These are phyloP conservation scores for Chelmon rostratus DNA, from an alignment of 2,797 vertebrate species.

Conservation along the genomic window DNA sequence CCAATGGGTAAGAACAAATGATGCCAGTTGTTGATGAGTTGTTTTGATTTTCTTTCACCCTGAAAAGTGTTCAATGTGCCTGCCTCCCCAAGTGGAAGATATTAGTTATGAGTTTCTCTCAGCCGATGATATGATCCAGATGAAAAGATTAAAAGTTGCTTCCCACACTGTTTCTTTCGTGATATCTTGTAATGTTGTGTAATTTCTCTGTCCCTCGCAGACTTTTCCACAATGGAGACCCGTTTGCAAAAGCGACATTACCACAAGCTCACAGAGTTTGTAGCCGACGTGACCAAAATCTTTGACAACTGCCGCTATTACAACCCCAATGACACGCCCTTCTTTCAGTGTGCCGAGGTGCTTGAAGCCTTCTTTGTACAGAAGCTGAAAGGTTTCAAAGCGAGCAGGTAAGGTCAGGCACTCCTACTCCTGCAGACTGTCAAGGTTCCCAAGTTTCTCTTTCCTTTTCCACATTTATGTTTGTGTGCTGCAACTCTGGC, in stretches of 20 bases:
- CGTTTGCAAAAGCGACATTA: constrained; percentile 95
- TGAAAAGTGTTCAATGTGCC: background rate
- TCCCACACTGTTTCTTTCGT: background rate
- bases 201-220: constrained; percentile 67
- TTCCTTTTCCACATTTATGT: constrained; percentile 1
- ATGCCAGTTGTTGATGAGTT: rapidly evolving
- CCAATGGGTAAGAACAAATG: constrained; percentile 92
- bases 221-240: constrained; percentile 98
- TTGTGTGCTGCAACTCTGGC: constrained; percentile 4
- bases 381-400: constrained; percentile 99
- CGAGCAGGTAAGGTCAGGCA: constrained; percentile 88
- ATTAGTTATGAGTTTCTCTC: background rate
- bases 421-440: background rate
- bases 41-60: background rate
- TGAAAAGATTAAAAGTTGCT: background rate
- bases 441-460: background rate
- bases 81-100: background rate
- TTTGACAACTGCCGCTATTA: constrained; percentile 99
- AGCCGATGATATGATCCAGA: background rate
- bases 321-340: constrained; percentile 98
- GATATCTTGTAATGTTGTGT: background rate
- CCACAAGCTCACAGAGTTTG: constrained; percentile 97
- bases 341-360: constrained; percentile 98
- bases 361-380: constrained; percentile 99
- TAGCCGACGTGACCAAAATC: constrained; percentile 99